Percentiles rank a stretch among this genome's conserved stretches.
phyloP scores from a whole-genome alignment of 2,888 invertebrate species.

The Vesta saturnalis region DNA sequence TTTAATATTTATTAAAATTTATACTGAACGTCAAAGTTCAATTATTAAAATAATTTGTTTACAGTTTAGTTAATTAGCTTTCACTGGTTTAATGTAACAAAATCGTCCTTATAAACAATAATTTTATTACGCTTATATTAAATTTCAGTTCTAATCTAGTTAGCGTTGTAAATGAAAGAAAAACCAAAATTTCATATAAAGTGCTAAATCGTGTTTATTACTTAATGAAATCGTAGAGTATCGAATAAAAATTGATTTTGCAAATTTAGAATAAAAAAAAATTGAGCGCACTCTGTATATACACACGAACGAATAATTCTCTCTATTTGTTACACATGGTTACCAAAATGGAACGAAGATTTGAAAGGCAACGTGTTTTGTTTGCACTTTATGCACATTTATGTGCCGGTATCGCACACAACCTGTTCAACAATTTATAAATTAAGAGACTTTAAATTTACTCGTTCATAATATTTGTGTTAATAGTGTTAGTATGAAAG shows the following conservation, averaged over 20 bases:
- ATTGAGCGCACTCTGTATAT: conserved; percentile 17
- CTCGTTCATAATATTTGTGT: not conserved
- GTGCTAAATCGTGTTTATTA: not conserved
- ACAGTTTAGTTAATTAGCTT: not conserved
- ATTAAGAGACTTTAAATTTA: conserved; percentile 2
- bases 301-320: conserved; percentile 29
- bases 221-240: not conserved
- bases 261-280: not conserved
- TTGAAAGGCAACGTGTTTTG: conserved; percentile 53
- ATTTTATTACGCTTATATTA: not conserved
- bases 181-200: not conserved
- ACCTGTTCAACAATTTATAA: conserved; percentile 39
- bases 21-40: no score
- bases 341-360: conserved; percentile 59
- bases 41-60: not conserved
- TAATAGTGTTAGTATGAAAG: conserved; percentile 20
- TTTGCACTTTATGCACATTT: conserved; percentile 53
- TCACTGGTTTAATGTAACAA: not conserved
- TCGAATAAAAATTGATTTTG: not conserved
- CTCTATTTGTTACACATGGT: conserved; percentile 58
- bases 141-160: conserved; percentile 11
- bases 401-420: conserved; percentile 34
- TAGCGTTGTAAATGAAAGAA: not conserved
- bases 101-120: conserved; percentile 11
- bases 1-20: no score